These are phyloP conservation scores for Cephalotes varians DNA, from an alignment of 2,888 invertebrate species.

Conservation along the genomic window DNA sequence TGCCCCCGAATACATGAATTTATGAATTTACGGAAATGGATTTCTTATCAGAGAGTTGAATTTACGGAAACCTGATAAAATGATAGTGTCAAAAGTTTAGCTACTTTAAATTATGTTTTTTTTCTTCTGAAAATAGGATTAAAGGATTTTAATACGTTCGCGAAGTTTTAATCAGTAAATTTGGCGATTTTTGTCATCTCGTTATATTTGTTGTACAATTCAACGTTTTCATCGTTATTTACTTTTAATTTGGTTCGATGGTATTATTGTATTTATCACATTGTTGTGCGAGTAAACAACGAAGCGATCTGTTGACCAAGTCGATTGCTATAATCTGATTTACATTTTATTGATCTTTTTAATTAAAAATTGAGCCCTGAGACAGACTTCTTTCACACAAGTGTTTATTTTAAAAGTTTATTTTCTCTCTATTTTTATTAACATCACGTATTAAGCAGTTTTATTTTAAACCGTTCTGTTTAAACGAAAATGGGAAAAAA, in stretches of 20 bases:
- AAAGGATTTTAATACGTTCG: background rate
- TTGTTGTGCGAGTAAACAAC: conserved; percentile 24
- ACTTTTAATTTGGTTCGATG: conserved; percentile 39
- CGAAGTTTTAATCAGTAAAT: background rate
- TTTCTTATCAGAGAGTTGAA: background rate
- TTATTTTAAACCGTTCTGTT: background rate
- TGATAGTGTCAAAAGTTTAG: conserved; percentile 13
- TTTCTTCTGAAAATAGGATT: background rate
- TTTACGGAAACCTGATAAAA: conserved; percentile 9
- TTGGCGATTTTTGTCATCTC: background rate
- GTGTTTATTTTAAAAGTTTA: background rate
- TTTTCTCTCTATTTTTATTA: too few relatives aligned
- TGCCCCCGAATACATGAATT: background rate
- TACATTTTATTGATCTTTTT: conserved; percentile 6
- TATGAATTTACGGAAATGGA: background rate
- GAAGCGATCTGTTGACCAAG: conserved; percentile 10
- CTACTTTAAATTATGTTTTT: background rate
- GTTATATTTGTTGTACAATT: background rate
- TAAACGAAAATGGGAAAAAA: background rate
- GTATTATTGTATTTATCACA: conserved; percentile 27
- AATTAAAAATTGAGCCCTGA: conserved; percentile 15
- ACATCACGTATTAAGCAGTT: background rate
- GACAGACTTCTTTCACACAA: background rate
- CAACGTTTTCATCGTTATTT: conserved; percentile 50
- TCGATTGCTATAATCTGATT: conserved; percentile 40